These are phyloP conservation scores for Typhlichthys eigenmanni DNA, from an alignment of 2,797 vertebrate species.

Conservation along the genomic window DNA sequence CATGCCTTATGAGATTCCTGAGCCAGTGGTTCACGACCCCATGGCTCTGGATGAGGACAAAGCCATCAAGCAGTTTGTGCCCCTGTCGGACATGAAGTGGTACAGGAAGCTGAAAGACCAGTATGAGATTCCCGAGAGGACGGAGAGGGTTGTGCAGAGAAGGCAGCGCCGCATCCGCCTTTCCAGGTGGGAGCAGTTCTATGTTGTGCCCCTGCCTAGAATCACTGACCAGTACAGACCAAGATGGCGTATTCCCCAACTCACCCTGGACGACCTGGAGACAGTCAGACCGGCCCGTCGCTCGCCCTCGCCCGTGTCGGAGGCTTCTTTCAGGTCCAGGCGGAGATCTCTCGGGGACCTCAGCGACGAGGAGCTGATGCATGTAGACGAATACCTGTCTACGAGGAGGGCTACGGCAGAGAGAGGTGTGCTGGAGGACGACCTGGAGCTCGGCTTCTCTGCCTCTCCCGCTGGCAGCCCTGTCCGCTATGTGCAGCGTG, in stretches of 20 bases:
- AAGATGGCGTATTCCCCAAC: conserved; percentile 94
- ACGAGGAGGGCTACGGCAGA: conserved; percentile 90
- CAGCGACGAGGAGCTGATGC: conserved; percentile 90
- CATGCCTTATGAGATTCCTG: conserved; percentile 96
- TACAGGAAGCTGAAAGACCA: conserved; percentile 93
- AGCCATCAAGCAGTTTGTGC: conserved; percentile 90
- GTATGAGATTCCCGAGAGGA: conserved; percentile 89
- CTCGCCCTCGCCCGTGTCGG: conserved; percentile 89
- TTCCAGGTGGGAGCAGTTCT: conserved; percentile 99
- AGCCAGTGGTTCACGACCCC: conserved; percentile 81
- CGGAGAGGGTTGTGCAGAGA: conserved; percentile 89
- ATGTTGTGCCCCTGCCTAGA: conserved; percentile 95
- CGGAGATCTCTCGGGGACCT: conserved; percentile 92
- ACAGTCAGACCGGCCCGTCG: conserved; percentile 92
- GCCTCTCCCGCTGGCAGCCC: conserved; percentile 93
- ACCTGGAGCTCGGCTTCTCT: conserved; percentile 95
- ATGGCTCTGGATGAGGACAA: conserved; percentile 87
- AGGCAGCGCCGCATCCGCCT: conserved; percentile 96
- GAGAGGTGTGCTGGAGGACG: conserved; percentile 89
- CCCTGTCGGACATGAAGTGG: conserved; percentile 99
- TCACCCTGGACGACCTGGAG: conserved; percentile 94
- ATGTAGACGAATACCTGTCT: conserved; percentile 89
- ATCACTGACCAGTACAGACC: conserved; percentile 97
- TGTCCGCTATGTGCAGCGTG: conserved; percentile 81
- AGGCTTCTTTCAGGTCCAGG: conserved; percentile 86